Percentiles rank a stretch among this genome's conserved stretches.
phyloP scores from a whole-genome alignment of 2,113 vertebrate species.

The Megaceryle maxima region DNA sequence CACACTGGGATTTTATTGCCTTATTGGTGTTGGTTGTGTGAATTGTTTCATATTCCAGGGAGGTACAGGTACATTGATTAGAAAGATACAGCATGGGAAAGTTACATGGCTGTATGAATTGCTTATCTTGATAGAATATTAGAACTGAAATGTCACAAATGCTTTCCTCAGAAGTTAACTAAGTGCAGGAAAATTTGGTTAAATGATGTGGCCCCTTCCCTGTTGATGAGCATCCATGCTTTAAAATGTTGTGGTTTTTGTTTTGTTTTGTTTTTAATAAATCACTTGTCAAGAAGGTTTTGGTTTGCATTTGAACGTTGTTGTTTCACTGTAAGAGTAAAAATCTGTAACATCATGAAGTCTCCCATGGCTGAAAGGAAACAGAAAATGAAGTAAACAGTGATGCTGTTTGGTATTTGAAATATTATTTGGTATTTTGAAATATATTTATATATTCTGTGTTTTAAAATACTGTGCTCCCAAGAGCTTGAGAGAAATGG shows the following conservation, averaged over 20 bases:
- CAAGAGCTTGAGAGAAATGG: neutral
- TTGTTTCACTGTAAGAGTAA: neutral
- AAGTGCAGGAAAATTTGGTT: neutral
- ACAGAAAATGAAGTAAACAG: neutral
- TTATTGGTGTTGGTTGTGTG: fast-evolving
- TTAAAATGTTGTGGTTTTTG: neutral
- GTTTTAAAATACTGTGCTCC: neutral
- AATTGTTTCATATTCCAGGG: neutral
- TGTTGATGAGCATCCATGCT: neutral
- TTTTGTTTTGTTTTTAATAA: too few relatives aligned
- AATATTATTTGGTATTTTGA: neutral
- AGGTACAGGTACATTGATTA: neutral
- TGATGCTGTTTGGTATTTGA: neutral
- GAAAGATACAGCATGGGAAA: neutral
- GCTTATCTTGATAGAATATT: neutral
- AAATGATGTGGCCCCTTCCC: neutral
- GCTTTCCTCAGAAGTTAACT: neutral
- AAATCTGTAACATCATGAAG: neutral
- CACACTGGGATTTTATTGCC: neutral
- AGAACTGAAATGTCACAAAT: neutral
- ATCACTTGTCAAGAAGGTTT: neutral
- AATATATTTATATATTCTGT: neutral
- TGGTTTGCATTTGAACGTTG: neutral
- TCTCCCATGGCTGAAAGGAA: neutral
- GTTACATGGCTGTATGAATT: neutral